A percentile compares a stretch with the other conserved stretches of the same genome.
These are phyloP conservation scores for Pteria penguin DNA, from an alignment of 2,888 invertebrate species.

Conservation along the genomic window DNA sequence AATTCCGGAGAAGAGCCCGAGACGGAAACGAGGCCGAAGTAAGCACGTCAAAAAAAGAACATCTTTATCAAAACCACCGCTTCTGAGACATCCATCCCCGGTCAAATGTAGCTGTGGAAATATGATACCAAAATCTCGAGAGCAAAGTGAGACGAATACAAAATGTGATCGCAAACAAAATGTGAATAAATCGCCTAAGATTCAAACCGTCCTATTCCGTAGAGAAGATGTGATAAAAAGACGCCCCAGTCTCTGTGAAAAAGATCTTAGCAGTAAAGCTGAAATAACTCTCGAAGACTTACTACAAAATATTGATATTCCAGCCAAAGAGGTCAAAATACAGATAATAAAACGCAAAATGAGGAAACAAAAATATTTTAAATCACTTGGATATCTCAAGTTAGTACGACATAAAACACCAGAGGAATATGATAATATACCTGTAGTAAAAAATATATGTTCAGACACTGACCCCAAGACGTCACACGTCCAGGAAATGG, in stretches of 20 bases:
- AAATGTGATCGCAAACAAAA: no score
- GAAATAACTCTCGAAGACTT: conserved; percentile 46
- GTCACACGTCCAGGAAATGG: conserved; percentile 39
- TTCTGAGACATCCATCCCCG: neutral
- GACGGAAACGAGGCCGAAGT: conserved; percentile 27
- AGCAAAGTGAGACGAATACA: no score
- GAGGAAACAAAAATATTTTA: conserved; percentile 18
- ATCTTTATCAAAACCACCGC: neutral
- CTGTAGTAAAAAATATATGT: no score
- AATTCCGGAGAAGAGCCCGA: conserved; percentile 39
- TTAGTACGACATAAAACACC: neutral
- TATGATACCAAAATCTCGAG: no score
- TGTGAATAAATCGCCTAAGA: conserved; percentile 35
- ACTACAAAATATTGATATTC: conserved; percentile 46
- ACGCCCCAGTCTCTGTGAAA: conserved; percentile 36
- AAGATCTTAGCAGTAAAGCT: conserved; percentile 33
- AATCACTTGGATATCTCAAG: neutral
- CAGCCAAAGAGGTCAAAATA: conserved; percentile 55
- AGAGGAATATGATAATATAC: neutral
- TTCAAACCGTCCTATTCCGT: conserved; percentile 39
- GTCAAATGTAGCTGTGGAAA: no score
- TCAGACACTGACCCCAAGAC: conserved; percentile 37
- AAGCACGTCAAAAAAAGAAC: conserved; percentile 18
- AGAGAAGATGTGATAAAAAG: conserved; percentile 17
- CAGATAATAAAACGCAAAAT: conserved; percentile 51